phyloP scores from a whole-genome alignment of 2,797 vertebrate genomes.

The Microcaecilia unicolor region DNA sequence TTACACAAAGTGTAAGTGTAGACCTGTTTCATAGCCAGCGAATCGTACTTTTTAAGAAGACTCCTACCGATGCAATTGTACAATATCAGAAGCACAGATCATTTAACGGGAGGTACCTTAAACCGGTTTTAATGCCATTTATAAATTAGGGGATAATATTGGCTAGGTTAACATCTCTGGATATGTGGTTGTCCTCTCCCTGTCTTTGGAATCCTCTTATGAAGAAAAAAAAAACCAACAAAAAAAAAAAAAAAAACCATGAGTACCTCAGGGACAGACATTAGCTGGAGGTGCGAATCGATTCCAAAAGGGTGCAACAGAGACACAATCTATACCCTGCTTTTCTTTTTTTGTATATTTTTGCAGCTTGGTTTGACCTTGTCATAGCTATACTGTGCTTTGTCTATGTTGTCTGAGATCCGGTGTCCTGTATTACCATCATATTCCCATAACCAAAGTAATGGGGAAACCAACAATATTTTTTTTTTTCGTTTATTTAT shows the following conservation, averaged over 20 bases:
- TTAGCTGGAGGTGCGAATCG: slow-evolving; percentile 72
- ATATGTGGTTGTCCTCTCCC: slow-evolving; percentile 42
- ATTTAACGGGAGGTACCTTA: slow-evolving; percentile 11
- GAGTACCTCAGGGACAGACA: slow-evolving; percentile 89
- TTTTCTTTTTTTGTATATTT: slow-evolving; percentile 63
- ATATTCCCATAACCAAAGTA: slow-evolving; percentile 94
- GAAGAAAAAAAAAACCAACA: slow-evolving; percentile 52
- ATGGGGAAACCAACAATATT: slow-evolving; percentile 88
- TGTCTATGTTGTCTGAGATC: slow-evolving; percentile 66
- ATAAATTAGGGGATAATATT: slow-evolving; percentile 12
- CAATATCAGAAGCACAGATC: slow-evolving; percentile 25
- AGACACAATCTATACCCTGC: slow-evolving; percentile 57
- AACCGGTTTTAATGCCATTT: slow-evolving; percentile 15
- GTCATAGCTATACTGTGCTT: slow-evolving; percentile 56
- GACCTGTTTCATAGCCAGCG: slow-evolving; percentile 28
- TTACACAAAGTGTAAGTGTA: slow-evolving; percentile 36
- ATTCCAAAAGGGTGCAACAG: slow-evolving; percentile 71
- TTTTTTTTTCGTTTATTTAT: slow-evolving; percentile 98
- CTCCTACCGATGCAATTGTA: slow-evolving; percentile 31
- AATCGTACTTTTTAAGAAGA: slow-evolving; percentile 22
- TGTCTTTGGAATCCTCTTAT: slow-evolving; percentile 54
- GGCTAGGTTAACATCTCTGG: slow-evolving; percentile 32
- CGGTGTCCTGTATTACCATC: slow-evolving; percentile 84
- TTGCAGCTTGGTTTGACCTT: slow-evolving; percentile 54
- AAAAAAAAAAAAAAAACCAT: too few species aligned